Evolutionary conservation across 2,888 invertebrate species (phyloP).

Genomic region (Galerucella nymphaeae): DNA sequence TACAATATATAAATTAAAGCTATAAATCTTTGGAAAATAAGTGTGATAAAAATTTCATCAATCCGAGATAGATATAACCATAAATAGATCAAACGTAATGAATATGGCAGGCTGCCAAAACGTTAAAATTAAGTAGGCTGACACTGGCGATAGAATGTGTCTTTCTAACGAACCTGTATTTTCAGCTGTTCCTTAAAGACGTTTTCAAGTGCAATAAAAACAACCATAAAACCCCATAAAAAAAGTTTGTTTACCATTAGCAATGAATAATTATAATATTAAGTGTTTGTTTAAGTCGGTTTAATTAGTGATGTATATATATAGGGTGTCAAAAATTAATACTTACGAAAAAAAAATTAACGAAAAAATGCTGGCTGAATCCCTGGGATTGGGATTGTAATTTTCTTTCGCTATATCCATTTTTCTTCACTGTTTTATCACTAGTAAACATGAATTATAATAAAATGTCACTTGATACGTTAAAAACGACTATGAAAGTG

Average conservation of each 20-base stretch:
- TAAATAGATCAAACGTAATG: background rate
- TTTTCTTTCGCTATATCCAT: conserved; percentile 68
- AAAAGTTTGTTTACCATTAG: conserved; percentile 11
- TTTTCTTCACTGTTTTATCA: conserved; percentile 14
- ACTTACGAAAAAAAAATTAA: conserved; percentile 69
- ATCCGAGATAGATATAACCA: background rate
- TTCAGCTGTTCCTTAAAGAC: conserved; percentile 13
- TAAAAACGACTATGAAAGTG: background rate
- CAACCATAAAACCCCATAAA: conserved; percentile 17
- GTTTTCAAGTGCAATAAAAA: conserved; percentile 16
- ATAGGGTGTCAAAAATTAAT: background rate
- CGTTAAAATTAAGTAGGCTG: background rate
- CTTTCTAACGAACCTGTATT: background rate
- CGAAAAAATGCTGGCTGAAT: conserved; percentile 66
- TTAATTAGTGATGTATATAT: background rate
- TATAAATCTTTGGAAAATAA: background rate
- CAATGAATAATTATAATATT: conserved; percentile 2
- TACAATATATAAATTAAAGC: no score
- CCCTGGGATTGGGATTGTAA: conserved; percentile 67
- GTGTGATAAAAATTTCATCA: background rate
- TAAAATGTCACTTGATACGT: background rate
- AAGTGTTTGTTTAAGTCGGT: background rate
- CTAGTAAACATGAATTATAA: background rate
- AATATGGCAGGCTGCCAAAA: background rate
- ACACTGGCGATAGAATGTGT: background rate